These are phyloP conservation scores for Hippopotamyrus pictus DNA, from an alignment of 2,797 vertebrate genomes.

Conservation along the genomic window DNA sequence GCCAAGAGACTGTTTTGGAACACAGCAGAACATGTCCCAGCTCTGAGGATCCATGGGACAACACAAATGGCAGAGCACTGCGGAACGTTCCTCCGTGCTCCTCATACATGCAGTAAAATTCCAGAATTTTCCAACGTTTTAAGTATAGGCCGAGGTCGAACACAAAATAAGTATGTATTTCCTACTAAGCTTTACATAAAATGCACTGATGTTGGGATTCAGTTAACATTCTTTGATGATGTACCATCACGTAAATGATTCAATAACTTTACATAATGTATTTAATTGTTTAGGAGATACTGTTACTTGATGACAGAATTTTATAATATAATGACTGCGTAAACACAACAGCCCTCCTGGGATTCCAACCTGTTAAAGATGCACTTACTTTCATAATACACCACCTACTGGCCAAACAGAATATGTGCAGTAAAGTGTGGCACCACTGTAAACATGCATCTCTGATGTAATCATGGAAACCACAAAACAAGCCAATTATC, in stretches of 20 bases:
- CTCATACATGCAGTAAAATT: neutral
- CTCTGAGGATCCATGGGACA: neutral
- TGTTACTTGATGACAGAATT: neutral
- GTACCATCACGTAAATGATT: neutral
- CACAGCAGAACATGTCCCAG: neutral
- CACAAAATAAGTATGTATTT: neutral
- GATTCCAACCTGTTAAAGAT: conserved; percentile 58
- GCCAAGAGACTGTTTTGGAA: neutral
- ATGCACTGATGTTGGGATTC: neutral
- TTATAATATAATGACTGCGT: neutral
- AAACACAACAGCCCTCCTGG: neutral
- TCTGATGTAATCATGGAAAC: neutral
- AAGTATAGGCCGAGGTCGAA: neutral
- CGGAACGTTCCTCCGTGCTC: neutral
- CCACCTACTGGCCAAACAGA: neutral
- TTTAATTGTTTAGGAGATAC: neutral
- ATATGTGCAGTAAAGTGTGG: neutral
- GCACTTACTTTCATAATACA: conserved; percentile 39
- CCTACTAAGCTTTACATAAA: neutral
- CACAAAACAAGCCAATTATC: neutral
- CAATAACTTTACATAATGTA: neutral
- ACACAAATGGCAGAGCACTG: neutral
- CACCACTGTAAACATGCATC: neutral
- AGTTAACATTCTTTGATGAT: neutral
- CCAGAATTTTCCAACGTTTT: neutral